Conservation (phyloP, 2,888 invertebrate species). For the Oegoconia quadripuncta region DNA sequence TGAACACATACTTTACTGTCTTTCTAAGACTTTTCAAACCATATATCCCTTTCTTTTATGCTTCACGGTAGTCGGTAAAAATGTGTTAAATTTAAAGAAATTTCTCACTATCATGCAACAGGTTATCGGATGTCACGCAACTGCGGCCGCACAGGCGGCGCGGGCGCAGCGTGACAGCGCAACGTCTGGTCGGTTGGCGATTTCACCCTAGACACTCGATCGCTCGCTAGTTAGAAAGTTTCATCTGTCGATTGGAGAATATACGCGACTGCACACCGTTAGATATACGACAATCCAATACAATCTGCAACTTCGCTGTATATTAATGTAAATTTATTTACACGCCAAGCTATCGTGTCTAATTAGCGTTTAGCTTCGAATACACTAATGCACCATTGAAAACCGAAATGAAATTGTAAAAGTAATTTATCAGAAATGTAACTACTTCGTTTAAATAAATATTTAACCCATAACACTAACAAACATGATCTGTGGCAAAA, state of each 20-base stretch:
- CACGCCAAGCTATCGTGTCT: background rate
- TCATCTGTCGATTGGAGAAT: conserved; percentile 58
- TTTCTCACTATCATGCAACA: background rate
- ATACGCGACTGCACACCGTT: conserved; percentile 36
- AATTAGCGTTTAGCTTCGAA: too few species aligned
- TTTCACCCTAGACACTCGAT: conserved; percentile 67
- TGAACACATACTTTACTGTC: too few species aligned
- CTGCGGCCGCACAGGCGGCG: background rate
- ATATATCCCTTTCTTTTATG: too few species aligned
- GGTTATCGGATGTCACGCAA: background rate
- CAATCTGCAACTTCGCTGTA: conserved; percentile 5
- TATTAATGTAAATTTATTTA: background rate
- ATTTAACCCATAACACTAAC: too few species aligned
- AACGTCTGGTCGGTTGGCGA: conserved; percentile 28
- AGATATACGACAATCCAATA: conserved; percentile 31
- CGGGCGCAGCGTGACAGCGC: background rate
- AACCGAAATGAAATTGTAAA: too few species aligned
- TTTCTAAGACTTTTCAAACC: too few species aligned
- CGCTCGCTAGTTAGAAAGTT: conserved; percentile 61
- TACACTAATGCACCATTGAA: too few species aligned
- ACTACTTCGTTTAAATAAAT: too few species aligned
- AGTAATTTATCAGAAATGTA: background rate
- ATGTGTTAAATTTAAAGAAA: too few species aligned
- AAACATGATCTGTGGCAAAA: too few species aligned
- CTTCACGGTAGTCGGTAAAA: too few species aligned